A percentile compares a stretch with the other conserved stretches of the same genome.
Evolutionary conservation across 2,888 invertebrate genomes (phyloP).

Genomic region (Venustoraphidia nigricollis): DNA sequence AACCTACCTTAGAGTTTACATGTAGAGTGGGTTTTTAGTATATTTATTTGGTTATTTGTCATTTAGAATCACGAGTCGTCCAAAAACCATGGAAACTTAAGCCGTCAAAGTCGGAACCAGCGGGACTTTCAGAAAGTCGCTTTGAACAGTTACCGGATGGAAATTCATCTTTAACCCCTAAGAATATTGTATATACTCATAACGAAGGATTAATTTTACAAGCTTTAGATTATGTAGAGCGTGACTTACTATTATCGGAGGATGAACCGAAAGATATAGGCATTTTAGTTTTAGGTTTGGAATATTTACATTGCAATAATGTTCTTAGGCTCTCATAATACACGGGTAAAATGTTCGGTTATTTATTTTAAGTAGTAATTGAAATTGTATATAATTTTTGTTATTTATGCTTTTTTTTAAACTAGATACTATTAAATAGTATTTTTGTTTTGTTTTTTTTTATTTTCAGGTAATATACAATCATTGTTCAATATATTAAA

Average conservation of each 20-base stretch:
- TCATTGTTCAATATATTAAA: too few relatives aligned
- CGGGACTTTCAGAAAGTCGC: neutral
- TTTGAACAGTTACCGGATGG: neutral
- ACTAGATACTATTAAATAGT: too few relatives aligned
- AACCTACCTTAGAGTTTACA: too few relatives aligned
- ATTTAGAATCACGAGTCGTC: conserved; percentile 15
- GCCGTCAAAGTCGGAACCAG: conserved; percentile 13
- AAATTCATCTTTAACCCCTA: too few relatives aligned
- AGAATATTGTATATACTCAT: neutral
- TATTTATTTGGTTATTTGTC: neutral
- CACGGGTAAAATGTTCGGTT: too few relatives aligned
- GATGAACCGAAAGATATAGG: conserved; percentile 15
- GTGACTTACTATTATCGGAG: conserved; percentile 18
- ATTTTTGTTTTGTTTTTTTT: too few relatives aligned
- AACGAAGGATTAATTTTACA: conserved; percentile 16
- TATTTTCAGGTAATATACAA: too few relatives aligned
- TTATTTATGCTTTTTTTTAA: too few relatives aligned
- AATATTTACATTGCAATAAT: conserved; percentile 18
- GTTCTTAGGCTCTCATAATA: conserved; percentile 8
- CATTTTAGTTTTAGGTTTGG: conserved; percentile 19
- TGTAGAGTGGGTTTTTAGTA: too few relatives aligned
- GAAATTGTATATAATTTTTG: too few relatives aligned
- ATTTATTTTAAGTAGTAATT: too few relatives aligned
- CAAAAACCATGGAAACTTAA: conserved; percentile 18
- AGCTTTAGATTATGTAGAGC: conserved; percentile 18